phyloP scores from a whole-genome alignment of 2,888 invertebrate species.

The Seira musarum region DNA sequence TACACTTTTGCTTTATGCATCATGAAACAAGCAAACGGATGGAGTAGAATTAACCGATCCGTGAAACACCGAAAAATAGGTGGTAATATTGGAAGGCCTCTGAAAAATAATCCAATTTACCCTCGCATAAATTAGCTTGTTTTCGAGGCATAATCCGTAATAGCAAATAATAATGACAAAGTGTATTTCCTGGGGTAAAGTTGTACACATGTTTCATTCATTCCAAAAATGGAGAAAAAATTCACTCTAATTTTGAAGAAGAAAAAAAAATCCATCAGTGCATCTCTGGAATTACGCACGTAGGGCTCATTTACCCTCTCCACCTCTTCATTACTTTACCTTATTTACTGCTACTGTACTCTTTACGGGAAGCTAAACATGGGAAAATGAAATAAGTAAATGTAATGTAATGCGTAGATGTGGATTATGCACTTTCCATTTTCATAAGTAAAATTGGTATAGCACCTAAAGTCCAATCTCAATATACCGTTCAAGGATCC shows the following conservation, averaged over 20 bases:
- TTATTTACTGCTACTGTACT: conserved; percentile 31
- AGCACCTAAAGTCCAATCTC: too few species aligned
- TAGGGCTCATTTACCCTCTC: too few species aligned
- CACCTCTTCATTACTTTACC: conserved; percentile 23
- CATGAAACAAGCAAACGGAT: too few species aligned
- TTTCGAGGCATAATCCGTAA: conserved; percentile 42
- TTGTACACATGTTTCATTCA: conserved; percentile 8
- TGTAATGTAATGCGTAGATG: conserved; percentile 5
- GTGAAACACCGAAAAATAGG: conserved; percentile 20
- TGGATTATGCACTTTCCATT: conserved; percentile 39
- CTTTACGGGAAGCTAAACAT: too few species aligned
- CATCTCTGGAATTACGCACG: too few species aligned
- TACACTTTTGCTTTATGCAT: too few species aligned
- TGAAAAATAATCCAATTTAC: conserved; percentile 59
- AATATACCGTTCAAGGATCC: too few species aligned
- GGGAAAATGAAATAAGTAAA: neutral
- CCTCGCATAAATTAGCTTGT: conserved; percentile 61
- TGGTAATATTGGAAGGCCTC: conserved; percentile 39
- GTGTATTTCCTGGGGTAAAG: conserved; percentile 15
- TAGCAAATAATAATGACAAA: conserved; percentile 50
- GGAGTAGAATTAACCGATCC: too few species aligned
- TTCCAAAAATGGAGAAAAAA: too few species aligned
- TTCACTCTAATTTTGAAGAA: too few species aligned
- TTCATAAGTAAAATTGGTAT: too few species aligned
- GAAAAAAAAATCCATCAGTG: too few species aligned